Evolutionary conservation across 2,113 vertebrate genomes (phyloP).

Genomic region (Noctilio leporinus): DNA sequence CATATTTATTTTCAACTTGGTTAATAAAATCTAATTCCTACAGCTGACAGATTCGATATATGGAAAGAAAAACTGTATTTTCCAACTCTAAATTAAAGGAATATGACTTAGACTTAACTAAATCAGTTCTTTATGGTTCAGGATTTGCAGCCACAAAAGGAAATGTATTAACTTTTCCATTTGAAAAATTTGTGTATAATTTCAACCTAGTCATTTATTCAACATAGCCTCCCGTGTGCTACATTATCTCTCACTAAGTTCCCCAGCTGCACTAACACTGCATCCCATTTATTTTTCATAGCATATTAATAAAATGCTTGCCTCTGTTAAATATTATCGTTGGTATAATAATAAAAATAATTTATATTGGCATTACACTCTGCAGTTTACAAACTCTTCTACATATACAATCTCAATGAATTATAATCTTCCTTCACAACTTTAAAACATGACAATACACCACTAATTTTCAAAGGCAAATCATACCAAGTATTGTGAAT

Average conservation of each 20-base stretch:
- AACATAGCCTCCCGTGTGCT: background rate
- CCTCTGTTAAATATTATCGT: slow-evolving; percentile 14
- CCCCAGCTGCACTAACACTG: background rate
- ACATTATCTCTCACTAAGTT: background rate
- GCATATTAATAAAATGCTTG: slow-evolving; percentile 35
- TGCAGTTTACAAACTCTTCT: slow-evolving; percentile 25
- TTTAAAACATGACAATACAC: slow-evolving; percentile 32
- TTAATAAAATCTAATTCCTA: slow-evolving; percentile 36
- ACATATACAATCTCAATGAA: slow-evolving; percentile 26
- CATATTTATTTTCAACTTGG: slow-evolving; percentile 12
- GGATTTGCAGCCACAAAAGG: background rate
- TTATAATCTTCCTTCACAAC: background rate
- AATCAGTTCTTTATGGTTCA: background rate
- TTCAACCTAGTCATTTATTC: background rate
- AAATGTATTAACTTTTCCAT: slow-evolving; percentile 27
- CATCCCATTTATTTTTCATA: slow-evolving; percentile 19
- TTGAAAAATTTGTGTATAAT: slow-evolving; percentile 21
- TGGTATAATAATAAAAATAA: slow-evolving; percentile 36
- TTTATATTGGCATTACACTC: slow-evolving; percentile 25
- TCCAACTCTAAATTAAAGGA: slow-evolving; percentile 31
- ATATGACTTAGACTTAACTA: slow-evolving; percentile 15
- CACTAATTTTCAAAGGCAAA: slow-evolving; percentile 37
- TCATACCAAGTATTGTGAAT: slow-evolving; percentile 16
- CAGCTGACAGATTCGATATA: background rate
- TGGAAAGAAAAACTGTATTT: slow-evolving; percentile 14